Percentiles rank a stretch among this genome's conserved stretches.
phyloP scores from a whole-genome alignment of 1,140 invertebrate species.

The Oedothorax gibbosus region DNA sequence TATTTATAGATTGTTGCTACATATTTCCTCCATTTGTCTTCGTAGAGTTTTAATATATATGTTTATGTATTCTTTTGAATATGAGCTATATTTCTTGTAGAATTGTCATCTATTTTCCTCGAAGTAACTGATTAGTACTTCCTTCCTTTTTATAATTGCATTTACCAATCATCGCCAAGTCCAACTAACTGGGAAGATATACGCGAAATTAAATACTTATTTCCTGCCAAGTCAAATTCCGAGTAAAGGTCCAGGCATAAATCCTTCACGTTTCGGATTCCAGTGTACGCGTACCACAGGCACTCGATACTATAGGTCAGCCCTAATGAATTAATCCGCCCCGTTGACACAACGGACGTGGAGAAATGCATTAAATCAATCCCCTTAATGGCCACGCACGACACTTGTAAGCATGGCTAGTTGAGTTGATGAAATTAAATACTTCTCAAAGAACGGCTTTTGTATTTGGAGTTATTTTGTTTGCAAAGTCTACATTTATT shows the following conservation, averaged over 20 bases:
- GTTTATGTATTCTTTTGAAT: no score
- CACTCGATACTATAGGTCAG: conserved; percentile 28
- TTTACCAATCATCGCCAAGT: no score
- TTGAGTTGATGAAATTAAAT: neutral
- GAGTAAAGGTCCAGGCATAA: neutral
- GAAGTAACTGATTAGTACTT: no score
- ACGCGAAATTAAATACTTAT: conserved; percentile 40
- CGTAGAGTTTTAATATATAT: no score
- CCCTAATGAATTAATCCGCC: conserved; percentile 49
- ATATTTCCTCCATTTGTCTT: no score
- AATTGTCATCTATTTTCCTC: no score
- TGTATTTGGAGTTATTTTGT: no score
- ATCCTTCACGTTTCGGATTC: neutral
- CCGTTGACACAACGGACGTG: conserved; percentile 30
- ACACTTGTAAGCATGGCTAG: neutral
- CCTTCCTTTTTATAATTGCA: no score
- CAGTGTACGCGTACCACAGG: conserved; percentile 1
- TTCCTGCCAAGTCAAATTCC: conserved; percentile 28
- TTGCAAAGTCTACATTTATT: no score
- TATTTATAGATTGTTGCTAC: no score
- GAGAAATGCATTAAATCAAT: conserved; percentile 49
- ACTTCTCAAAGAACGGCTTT: no score
- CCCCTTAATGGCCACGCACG: neutral
- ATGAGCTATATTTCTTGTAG: no score
- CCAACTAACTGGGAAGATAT: conserved; percentile 16